These are phyloP conservation scores for Ormyrus thymus DNA, from an alignment of 2,888 invertebrate species.

Conservation along the genomic window DNA sequence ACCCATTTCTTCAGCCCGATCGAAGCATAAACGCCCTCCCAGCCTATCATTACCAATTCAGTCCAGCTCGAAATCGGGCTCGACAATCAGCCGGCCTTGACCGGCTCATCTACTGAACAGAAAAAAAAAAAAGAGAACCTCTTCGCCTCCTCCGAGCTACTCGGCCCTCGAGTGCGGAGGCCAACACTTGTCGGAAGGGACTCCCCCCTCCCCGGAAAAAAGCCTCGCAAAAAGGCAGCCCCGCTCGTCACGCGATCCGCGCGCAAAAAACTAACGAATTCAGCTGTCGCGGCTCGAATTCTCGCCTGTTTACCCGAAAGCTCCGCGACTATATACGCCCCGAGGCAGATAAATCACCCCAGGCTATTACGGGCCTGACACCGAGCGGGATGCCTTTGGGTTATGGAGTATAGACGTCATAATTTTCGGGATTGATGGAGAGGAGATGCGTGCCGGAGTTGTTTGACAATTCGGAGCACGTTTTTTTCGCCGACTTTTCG, in stretches of 20 bases:
- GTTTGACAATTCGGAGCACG: too few species aligned
- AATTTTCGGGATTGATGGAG: too few species aligned
- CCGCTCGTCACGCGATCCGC: too few species aligned
- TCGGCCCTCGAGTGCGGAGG: constrained; percentile 1
- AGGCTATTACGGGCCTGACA: too few species aligned
- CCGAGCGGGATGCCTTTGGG: too few species aligned
- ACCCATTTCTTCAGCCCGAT: not conserved
- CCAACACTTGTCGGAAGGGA: constrained; percentile 18
- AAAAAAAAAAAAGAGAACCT: constrained; percentile 1
- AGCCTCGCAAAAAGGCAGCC: not conserved
- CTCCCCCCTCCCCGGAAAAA: not conserved
- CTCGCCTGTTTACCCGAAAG: too few species aligned
- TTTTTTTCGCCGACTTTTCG: too few species aligned
- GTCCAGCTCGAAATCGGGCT: not conserved
- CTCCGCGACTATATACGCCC: too few species aligned
- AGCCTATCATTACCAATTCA: not conserved
- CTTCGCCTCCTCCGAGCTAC: not conserved
- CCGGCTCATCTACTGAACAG: not conserved
- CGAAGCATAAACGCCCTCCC: not conserved
- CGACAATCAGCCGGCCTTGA: constrained; percentile 18
- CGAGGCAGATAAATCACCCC: too few species aligned
- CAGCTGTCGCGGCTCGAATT: too few species aligned
- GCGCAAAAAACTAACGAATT: not conserved
- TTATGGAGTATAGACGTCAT: too few species aligned
- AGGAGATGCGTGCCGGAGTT: too few species aligned